Conservation (phyloP, 2,888 invertebrate genomes). For the Brachyptera risi region DNA sequence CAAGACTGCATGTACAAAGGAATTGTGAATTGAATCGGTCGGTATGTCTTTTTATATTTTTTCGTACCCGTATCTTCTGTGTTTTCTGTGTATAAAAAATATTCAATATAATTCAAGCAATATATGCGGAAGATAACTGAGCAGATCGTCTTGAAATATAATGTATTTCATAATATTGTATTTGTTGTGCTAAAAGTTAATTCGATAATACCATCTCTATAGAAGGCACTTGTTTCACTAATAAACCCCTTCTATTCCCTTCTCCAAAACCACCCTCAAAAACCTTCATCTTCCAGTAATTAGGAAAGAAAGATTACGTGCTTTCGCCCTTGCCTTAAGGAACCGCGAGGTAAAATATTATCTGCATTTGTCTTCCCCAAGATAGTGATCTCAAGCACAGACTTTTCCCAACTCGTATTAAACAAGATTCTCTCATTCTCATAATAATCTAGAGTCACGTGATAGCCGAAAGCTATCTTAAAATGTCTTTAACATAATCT, state of each 20-base stretch:
- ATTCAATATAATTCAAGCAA: no score
- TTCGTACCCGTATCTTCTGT: no score
- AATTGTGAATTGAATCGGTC: no score
- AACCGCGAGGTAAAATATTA: constrained; percentile 28
- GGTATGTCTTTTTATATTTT: no score
- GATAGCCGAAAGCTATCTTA: constrained; percentile 24
- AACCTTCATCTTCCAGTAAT: constrained; percentile 28
- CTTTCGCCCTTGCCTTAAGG: constrained; percentile 21
- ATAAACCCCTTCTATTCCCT: constrained; percentile 14
- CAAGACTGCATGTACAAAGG: no score
- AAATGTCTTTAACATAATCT: constrained; percentile 24
- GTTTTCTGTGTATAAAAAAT: no score
- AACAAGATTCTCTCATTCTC: constrained; percentile 26
- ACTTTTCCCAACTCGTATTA: constrained; percentile 31
- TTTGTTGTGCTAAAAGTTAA: no score
- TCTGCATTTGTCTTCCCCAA: constrained; percentile 30
- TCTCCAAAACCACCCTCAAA: background rate
- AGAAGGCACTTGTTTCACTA: constrained; percentile 26
- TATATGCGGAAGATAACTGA: no score
- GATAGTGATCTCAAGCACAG: constrained; percentile 26
- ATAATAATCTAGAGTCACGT: constrained; percentile 27
- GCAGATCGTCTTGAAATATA: no score
- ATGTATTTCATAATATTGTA: no score
- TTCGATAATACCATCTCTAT: constrained; percentile 23
- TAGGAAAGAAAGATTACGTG: constrained; percentile 31